Evolutionary conservation across 2,888 invertebrate species (phyloP).

Genomic region (Morpho achilles): DNA sequence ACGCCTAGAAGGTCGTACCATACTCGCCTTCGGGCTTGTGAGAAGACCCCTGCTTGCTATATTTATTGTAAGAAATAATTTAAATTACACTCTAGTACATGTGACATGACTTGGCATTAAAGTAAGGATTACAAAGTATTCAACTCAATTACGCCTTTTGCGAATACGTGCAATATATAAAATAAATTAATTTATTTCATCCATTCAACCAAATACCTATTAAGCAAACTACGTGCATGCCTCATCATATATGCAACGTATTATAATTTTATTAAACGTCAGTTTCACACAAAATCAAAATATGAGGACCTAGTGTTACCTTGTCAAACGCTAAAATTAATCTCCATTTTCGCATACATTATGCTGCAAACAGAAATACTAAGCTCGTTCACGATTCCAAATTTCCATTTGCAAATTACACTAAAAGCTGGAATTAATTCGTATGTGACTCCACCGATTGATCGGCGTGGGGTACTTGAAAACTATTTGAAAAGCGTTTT

Average conservation of each 20-base stretch:
- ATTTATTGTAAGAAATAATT: too few species aligned
- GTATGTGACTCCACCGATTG: conserved; percentile 2
- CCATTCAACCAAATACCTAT: neutral
- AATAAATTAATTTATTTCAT: neutral
- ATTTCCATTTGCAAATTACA: conserved; percentile 12
- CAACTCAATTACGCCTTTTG: too few species aligned
- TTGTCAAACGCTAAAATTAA: conserved; percentile 5
- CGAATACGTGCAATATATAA: neutral
- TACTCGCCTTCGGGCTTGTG: too few species aligned
- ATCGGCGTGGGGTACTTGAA: neutral
- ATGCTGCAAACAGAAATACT: conserved; percentile 10
- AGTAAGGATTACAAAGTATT: too few species aligned
- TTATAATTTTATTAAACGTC: neutral
- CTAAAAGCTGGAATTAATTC: conserved; percentile 13
- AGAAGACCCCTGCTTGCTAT: too few species aligned
- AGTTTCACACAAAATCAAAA: neutral
- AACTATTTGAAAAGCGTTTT: conserved; percentile 1
- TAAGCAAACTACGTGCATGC: neutral
- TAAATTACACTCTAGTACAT: too few species aligned
- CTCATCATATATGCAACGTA: neutral
- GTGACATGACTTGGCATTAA: too few species aligned
- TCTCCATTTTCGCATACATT: conserved; percentile 13
- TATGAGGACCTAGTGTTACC: neutral
- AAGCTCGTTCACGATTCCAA: conserved; percentile 8
- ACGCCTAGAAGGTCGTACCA: too few species aligned